A percentile compares a stretch with the other conserved stretches of the same genome.
phyloP scores from a whole-genome alignment of 2,888 invertebrate genomes.

The Cylloceria caligata region DNA sequence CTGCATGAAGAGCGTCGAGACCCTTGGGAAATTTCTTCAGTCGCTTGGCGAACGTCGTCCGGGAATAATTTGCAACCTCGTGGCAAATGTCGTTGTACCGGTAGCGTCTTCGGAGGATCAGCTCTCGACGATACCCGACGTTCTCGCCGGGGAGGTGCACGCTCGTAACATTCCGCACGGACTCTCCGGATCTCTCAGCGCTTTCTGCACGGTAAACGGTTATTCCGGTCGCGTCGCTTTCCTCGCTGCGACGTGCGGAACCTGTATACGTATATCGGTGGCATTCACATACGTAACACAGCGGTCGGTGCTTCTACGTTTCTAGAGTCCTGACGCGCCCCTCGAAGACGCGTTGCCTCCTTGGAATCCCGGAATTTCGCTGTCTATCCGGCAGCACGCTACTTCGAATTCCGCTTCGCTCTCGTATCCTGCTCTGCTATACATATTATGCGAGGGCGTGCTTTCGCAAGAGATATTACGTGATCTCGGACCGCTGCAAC shows the following conservation, averaged over 20 bases:
- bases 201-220: slow-evolving; percentile 56
- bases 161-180: slow-evolving; percentile 68
- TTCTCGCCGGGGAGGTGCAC: slow-evolving; percentile 73
- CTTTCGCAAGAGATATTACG: slow-evolving; percentile 30
- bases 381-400: slow-evolving; percentile 43
- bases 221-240: slow-evolving; percentile 65
- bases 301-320: slow-evolving; percentile 31
- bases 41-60: slow-evolving; percentile 71
- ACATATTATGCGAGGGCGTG: slow-evolving; percentile 36
- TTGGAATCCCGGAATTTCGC: slow-evolving; percentile 68
- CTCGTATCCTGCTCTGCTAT: slow-evolving; percentile 39
- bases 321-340: slow-evolving; percentile 22
- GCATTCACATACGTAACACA: neutral
- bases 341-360: slow-evolving; percentile 77
- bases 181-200: slow-evolving; percentile 3
- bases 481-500: slow-evolving; percentile 34
- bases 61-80: slow-evolving; percentile 81
- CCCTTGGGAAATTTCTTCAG: slow-evolving; percentile 79
- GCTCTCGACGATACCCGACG: slow-evolving; percentile 75
- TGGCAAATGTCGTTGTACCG: slow-evolving; percentile 55
- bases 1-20: slow-evolving; percentile 14
- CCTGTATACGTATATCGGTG: slow-evolving; percentile 39
- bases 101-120: slow-evolving; percentile 73
- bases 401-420: slow-evolving; percentile 56
- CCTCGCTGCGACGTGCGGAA: slow-evolving; percentile 52